These are phyloP conservation scores for Corythoichthys intestinalis DNA, from an alignment of 2,113 vertebrate genomes.

Conservation along the genomic window DNA sequence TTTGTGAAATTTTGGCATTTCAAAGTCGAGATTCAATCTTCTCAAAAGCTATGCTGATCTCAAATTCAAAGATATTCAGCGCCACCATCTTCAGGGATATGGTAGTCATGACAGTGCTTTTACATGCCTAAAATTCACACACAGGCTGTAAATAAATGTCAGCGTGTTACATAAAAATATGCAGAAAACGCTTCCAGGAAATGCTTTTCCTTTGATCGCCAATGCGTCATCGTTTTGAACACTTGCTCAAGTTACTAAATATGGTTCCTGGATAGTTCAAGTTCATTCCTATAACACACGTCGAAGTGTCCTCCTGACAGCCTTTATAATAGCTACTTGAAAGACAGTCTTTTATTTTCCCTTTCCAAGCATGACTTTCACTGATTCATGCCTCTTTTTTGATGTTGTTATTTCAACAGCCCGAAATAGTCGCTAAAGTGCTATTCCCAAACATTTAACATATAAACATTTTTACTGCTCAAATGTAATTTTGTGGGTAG, in stretches of 20 bases:
- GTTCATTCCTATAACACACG: conserved; percentile 49
- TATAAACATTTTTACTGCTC: conserved; percentile 63
- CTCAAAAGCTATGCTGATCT: no score
- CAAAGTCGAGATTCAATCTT: no score
- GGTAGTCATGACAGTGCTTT: no score
- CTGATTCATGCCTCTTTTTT: conserved; percentile 60
- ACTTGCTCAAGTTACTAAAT: neutral
- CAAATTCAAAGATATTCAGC: no score
- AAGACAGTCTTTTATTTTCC: conserved; percentile 43
- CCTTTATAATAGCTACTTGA: conserved; percentile 59
- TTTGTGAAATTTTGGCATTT: no score
- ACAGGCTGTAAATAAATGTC: no score
- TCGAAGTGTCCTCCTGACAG: conserved; percentile 49
- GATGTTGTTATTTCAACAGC: conserved; percentile 52
- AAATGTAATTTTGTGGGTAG: conserved; percentile 58
- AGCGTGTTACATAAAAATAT: no score
- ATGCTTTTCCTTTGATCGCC: neutral
- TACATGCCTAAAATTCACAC: no score
- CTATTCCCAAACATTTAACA: conserved; percentile 49
- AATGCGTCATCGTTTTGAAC: neutral
- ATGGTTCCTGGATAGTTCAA: neutral
- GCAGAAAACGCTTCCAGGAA: no score
- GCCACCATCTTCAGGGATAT: no score
- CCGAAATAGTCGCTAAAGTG: conserved; percentile 26
- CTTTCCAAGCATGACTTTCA: conserved; percentile 48